Evolutionary conservation across 2,797 vertebrate genomes (phyloP).

Genomic region (Hippopotamyrus pictus): DNA sequence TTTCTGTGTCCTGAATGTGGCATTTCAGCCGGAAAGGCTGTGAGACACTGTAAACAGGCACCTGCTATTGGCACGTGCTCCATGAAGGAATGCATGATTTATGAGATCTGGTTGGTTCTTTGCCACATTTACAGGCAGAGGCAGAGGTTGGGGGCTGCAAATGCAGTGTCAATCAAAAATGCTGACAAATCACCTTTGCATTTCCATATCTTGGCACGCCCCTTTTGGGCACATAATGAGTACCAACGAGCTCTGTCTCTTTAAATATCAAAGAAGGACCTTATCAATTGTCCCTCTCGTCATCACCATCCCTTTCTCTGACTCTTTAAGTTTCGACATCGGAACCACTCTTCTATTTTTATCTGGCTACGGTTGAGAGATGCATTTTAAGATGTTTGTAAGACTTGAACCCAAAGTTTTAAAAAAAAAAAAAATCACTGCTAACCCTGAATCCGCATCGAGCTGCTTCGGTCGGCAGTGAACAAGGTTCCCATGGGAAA

Average conservation of each 20-base stretch:
- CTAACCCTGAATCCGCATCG: neutral
- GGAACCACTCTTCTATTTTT: slow-evolving; percentile 47
- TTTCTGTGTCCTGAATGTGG: neutral
- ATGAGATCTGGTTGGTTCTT: neutral
- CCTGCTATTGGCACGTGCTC: neutral
- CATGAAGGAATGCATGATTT: neutral
- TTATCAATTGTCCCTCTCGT: slow-evolving; percentile 5
- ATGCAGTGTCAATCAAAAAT: slow-evolving; percentile 61
- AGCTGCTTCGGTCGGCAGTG: slow-evolving; percentile 45
- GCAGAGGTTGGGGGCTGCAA: slow-evolving; percentile 55
- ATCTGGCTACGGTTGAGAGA: neutral
- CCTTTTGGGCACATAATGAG: slow-evolving; percentile 67
- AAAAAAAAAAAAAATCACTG: neutral
- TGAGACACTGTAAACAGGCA: neutral
- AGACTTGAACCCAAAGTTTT: slow-evolving; percentile 38
- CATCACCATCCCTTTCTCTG: too few species aligned
- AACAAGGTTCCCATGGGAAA: slow-evolving; percentile 62
- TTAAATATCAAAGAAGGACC: slow-evolving; percentile 64
- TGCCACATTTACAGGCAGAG: neutral
- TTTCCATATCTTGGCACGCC: slow-evolving; percentile 55
- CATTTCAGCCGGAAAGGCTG: neutral
- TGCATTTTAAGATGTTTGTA: neutral
- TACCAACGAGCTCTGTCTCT: slow-evolving; percentile 67
- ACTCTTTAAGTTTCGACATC: neutral
- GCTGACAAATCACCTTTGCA: slow-evolving; percentile 73